These are phyloP conservation scores for Acrobeloides nanus DNA, from an alignment of 2,888 invertebrate species.

Conservation along the genomic window DNA sequence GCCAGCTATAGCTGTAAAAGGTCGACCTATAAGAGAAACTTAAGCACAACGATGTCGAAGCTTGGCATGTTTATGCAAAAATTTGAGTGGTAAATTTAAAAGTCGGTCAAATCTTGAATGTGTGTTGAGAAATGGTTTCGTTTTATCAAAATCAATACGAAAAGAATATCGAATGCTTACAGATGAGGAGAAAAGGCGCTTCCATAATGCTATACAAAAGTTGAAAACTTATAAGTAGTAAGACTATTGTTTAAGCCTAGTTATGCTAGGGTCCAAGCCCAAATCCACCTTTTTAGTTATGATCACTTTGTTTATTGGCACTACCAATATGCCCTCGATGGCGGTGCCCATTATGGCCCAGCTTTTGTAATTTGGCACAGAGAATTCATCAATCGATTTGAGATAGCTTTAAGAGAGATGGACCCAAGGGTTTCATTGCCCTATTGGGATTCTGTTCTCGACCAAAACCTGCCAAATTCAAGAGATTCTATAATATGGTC, in stretches of 20 bases:
- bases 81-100: too few species aligned
- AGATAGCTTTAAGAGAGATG: slow-evolving; percentile 35
- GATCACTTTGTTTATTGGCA: slow-evolving; percentile 32
- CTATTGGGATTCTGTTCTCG: slow-evolving; percentile 26
- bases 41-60: too few species aligned
- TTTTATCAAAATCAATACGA: too few species aligned
- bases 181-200: slow-evolving; percentile 17
- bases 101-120: too few species aligned
- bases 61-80: too few species aligned
- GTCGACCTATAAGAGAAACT: too few species aligned
- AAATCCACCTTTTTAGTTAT: too few species aligned
- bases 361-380: slow-evolving; percentile 48
- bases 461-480: slow-evolving; percentile 26
- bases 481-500: slow-evolving; percentile 37
- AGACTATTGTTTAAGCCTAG: too few species aligned
- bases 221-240: too few species aligned
- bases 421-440: slow-evolving; percentile 34
- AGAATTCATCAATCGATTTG: slow-evolving; percentile 36
- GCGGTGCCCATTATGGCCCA: slow-evolving; percentile 47
- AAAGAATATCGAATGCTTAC: slow-evolving; percentile 24
- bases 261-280: too few species aligned
- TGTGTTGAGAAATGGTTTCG: too few species aligned
- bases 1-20: too few species aligned
- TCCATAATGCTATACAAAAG: slow-evolving; percentile 10
- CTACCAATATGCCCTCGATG: slow-evolving; percentile 31